Evolutionary conservation across 2,888 invertebrate species (phyloP), one percentile per base, ranked within the genome.

Genomic region (Caenorhabditis zanzibari): DNA sequence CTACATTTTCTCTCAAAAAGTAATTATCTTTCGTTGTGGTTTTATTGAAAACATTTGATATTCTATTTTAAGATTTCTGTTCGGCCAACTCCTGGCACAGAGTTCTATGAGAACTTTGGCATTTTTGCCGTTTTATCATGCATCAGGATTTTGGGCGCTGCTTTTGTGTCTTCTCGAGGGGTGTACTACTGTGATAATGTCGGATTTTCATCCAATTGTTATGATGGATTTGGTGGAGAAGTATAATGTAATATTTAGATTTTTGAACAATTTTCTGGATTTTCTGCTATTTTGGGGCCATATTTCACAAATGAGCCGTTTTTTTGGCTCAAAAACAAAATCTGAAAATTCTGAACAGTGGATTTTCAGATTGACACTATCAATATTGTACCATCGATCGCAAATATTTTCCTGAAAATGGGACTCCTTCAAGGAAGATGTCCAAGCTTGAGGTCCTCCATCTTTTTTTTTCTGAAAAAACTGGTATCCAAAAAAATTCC

Each of bases 71-170:
- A 89, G 88, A 54, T 86, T 79, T 41, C 16, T 89, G 0, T 88
- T 90, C 69, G 83, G 85, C 61, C 63, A 83, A 10, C 73, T 88
- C 10, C 63, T 81, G 0, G 58, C 22, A 2, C 56, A 72, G 5
- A 77, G 82, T 6, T 49, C 58, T 4, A 79, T 81, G 28, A 76
- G 82, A 19, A 90, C 89, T 0, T 61, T 91, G 22, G 91, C 91
- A 24, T 82, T 91, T 58, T 77, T 91, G 19, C 91, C 91, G 2
- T 91, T 91, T 64, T 86, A 88, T 74, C 91, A 91, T 81, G 91
- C 85, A 7, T 88, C 88, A 19, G 91, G 91, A 12, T 91, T 90
- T 63, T 91, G 91, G 91, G 90, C 90, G 0, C 54, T 91, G 14
- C 61, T 91, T 16, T 86, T 87, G 68, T 90, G 89, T 32, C 81